Evolutionary conservation across 2,113 vertebrate genomes (phyloP).

Genomic region (Malurus elegans): DNA sequence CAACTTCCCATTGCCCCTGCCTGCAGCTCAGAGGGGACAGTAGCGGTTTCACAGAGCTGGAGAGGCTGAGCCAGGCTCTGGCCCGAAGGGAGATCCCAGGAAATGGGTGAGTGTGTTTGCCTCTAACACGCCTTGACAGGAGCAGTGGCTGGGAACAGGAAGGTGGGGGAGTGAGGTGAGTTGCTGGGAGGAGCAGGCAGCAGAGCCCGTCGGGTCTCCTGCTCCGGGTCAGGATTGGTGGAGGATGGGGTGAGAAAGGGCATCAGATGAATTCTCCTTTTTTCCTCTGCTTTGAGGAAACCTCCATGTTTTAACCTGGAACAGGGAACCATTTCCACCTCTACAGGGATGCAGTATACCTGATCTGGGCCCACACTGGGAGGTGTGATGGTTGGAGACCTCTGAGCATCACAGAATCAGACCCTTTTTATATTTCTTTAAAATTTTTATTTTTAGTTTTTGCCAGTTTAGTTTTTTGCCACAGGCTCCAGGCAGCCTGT

Average conservation of each 20-base stretch:
- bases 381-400: neutral
- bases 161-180: neutral
- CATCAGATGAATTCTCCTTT: neutral
- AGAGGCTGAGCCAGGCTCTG: neutral
- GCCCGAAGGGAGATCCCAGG: neutral
- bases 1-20: constrained; percentile 23
- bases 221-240: neutral
- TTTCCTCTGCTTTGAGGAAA: neutral
- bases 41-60: neutral
- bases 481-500: neutral
- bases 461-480: neutral
- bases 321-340: neutral
- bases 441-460: neutral
- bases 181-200: neutral
- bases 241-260: neutral
- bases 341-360: neutral
- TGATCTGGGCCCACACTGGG: neutral
- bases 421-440: neutral
- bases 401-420: neutral
- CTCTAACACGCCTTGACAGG: neutral
- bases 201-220: neutral
- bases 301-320: neutral
- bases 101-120: neutral
- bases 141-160: neutral
- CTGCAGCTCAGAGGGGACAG: neutral